phyloP scores from a whole-genome alignment of 2,888 invertebrate species.

The Nymphalis urticae region DNA sequence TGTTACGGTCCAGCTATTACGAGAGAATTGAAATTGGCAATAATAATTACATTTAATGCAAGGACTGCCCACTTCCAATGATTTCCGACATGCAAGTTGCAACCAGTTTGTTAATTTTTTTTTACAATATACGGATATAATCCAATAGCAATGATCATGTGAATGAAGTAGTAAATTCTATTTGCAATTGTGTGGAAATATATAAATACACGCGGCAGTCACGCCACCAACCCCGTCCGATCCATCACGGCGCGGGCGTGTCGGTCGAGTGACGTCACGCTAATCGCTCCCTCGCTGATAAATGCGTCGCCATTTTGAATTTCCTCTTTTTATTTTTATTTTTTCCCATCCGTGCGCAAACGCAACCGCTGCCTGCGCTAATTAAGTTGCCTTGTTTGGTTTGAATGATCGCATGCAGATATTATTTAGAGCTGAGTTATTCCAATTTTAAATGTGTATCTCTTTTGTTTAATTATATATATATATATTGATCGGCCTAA shows the following conservation, averaged over 20 bases:
- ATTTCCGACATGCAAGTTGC: constrained; percentile 3
- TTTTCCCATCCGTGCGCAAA: constrained; percentile 51
- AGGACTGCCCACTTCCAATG: background rate
- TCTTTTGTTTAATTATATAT: constrained; percentile 10
- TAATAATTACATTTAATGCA: constrained; percentile 4
- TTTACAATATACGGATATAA: background rate
- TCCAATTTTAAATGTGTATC: constrained; percentile 10
- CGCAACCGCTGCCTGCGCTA: constrained; percentile 52
- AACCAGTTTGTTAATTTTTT: background rate
- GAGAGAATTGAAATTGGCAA: background rate
- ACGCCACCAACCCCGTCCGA: constrained; percentile 46
- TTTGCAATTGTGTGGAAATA: constrained; percentile 37
- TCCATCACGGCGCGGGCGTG: constrained; percentile 60
- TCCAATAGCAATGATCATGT: constrained; percentile 8
- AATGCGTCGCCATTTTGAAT: constrained; percentile 65
- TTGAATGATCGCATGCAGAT: constrained; percentile 52
- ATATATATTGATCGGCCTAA: background rate
- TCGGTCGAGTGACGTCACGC: constrained; percentile 55
- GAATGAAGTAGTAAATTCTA: constrained; percentile 26
- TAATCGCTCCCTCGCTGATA: constrained; percentile 66
- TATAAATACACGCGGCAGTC: constrained; percentile 44
- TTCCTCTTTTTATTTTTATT: constrained; percentile 49
- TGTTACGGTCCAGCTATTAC: background rate
- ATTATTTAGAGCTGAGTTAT: constrained; percentile 40
- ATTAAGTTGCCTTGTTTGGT: constrained; percentile 54